These are phyloP conservation scores for Pocillopora damicornis DNA, from an alignment of 64 coral and sea anemone species.

Conservation along the genomic window DNA sequence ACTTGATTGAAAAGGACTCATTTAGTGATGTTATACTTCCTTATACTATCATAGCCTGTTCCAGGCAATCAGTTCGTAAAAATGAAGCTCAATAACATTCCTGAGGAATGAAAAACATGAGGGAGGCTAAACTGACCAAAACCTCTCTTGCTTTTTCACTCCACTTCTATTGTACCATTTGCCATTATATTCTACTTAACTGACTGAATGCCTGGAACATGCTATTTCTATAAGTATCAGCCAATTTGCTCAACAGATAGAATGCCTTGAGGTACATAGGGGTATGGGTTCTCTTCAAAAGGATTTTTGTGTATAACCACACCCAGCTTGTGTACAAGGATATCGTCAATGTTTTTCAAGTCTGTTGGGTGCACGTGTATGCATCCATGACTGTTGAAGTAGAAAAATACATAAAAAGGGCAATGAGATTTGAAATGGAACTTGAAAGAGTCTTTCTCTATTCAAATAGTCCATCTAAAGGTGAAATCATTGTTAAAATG, in stretches of 20 bases:
- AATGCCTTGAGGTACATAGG: constrained; percentile 76
- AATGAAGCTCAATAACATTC: too few relatives aligned
- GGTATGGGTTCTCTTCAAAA: constrained; percentile 66
- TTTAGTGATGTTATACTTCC: too few relatives aligned
- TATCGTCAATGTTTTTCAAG: constrained; percentile 54
- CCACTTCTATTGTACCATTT: too few relatives aligned
- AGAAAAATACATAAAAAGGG: not conserved
- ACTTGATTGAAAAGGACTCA: too few relatives aligned
- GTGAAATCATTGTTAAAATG: too few relatives aligned
- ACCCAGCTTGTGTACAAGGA: constrained; percentile 66
- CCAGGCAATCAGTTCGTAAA: too few relatives aligned
- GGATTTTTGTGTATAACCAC: constrained; percentile 71
- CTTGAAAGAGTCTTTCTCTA: not conserved
- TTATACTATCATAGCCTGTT: too few relatives aligned
- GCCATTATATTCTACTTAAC: not conserved
- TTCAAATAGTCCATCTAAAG: too few relatives aligned
- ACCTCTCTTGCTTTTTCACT: too few relatives aligned
- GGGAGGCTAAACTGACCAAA: too few relatives aligned
- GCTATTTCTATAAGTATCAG: not conserved
- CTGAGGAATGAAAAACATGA: too few relatives aligned
- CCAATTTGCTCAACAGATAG: constrained; percentile 84
- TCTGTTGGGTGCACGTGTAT: constrained; percentile 78
- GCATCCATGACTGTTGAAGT: constrained; percentile 67
- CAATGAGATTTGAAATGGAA: too few relatives aligned
- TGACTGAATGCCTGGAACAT: not conserved